Conservation (phyloP, 2,113 vertebrate genomes). For the Xiphophorus maculatus region DNA sequence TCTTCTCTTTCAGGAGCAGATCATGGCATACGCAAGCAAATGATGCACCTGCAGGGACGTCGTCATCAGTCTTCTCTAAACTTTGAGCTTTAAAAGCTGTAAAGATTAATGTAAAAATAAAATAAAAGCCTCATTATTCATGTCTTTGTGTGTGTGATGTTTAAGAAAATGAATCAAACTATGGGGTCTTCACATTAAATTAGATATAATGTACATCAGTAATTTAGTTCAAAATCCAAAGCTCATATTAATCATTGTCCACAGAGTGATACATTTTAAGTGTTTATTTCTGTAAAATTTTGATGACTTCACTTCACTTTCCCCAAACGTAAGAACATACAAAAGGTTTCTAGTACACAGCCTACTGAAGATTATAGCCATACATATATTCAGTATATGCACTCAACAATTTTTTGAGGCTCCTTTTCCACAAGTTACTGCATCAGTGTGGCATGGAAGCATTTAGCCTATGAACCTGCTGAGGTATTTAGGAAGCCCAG, state of each 20-base stretch:
- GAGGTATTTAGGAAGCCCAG: neutral
- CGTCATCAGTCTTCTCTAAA: constrained; percentile 1
- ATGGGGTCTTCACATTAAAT: neutral
- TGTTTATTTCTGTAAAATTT: constrained; percentile 6
- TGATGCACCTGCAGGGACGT: constrained; percentile 69
- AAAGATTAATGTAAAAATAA: constrained; percentile 54
- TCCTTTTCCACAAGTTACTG: neutral
- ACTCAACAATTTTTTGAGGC: neutral
- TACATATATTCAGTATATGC: neutral
- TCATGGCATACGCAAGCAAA: constrained; percentile 93
- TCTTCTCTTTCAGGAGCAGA: constrained; percentile 87
- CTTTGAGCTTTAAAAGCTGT: constrained; percentile 41
- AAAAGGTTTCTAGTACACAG: neutral
- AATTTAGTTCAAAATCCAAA: neutral
- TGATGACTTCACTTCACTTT: neutral
- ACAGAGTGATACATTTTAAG: neutral
- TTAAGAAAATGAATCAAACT: neutral
- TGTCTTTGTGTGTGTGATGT: neutral
- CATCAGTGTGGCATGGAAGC: neutral
- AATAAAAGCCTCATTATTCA: constrained; percentile 37
- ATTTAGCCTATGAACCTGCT: neutral
- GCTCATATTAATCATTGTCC: neutral
- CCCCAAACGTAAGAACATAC: neutral
- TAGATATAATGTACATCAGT: neutral
- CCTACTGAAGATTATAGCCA: neutral